Conservation (phyloP, 2,888 invertebrate genomes). For the Ectemnius cavifrons region DNA sequence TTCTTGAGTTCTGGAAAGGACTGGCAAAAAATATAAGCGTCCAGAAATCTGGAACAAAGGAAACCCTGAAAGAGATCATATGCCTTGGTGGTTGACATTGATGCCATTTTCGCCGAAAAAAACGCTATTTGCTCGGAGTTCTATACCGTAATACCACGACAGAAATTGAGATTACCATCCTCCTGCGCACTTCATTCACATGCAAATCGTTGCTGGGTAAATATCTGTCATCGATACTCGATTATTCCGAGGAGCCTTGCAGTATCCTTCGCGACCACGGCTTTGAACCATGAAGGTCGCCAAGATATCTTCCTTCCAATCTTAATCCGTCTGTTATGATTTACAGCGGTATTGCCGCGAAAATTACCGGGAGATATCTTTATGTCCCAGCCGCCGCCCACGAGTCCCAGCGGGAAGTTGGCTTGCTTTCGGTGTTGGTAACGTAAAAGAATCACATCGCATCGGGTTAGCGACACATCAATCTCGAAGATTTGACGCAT, state of each 20-base stretch:
- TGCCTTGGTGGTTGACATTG: constrained; percentile 13
- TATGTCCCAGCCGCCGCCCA: neutral
- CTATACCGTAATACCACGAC: constrained; percentile 12
- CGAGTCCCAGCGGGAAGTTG: constrained; percentile 1
- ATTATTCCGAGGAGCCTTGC: constrained; percentile 45
- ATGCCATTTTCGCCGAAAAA: constrained; percentile 1
- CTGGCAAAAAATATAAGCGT: too few relatives aligned
- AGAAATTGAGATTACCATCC: constrained; percentile 39
- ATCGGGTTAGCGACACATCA: neutral
- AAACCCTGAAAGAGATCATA: neutral
- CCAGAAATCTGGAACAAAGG: neutral
- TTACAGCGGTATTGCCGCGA: constrained; percentile 18
- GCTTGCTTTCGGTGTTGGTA: too few relatives aligned
- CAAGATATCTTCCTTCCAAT: constrained; percentile 33
- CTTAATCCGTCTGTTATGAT: constrained; percentile 25
- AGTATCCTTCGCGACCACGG: constrained; percentile 31
- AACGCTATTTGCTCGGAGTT: constrained; percentile 35
- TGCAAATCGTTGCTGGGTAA: constrained; percentile 48
- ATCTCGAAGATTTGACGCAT: neutral
- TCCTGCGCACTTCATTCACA: constrained; percentile 53
- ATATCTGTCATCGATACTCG: constrained; percentile 51
- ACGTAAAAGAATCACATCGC: neutral
- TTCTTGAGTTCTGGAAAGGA: too few relatives aligned
- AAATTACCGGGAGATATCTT: constrained; percentile 13
- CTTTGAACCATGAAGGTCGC: constrained; percentile 41